Evolutionary conservation across 2,888 invertebrate species (phyloP).

Genomic region (Sericinus montela): DNA sequence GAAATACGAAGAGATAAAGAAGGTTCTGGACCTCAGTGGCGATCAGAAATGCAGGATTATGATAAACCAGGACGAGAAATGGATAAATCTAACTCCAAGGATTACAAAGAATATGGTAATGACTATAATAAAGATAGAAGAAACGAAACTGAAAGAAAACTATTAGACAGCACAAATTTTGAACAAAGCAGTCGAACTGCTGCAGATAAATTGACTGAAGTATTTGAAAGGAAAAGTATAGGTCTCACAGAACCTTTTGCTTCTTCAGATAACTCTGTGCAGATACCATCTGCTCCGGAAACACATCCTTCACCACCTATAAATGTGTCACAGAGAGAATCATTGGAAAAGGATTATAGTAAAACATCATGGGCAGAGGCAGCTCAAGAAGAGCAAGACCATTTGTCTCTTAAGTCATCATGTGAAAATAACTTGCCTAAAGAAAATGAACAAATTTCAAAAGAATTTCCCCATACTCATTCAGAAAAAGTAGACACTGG

Average conservation of each 20-base stretch:
- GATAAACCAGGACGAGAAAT: slow-evolving; percentile 62
- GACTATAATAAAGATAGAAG: slow-evolving; percentile 73
- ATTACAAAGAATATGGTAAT: slow-evolving; percentile 69
- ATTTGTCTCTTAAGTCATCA: slow-evolving; percentile 33
- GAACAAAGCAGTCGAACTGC: slow-evolving; percentile 64
- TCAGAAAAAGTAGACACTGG: slow-evolving; percentile 37
- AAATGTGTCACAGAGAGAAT: slow-evolving; percentile 62
- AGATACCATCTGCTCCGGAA: slow-evolving; percentile 55
- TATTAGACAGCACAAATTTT: slow-evolving; percentile 43
- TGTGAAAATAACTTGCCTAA: slow-evolving; percentile 42
- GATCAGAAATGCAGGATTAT: slow-evolving; percentile 74
- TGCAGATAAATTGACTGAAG: slow-evolving; percentile 70
- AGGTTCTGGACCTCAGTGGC: slow-evolving; percentile 65
- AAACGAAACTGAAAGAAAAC: slow-evolving; percentile 69
- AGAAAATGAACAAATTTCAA: slow-evolving; percentile 36
- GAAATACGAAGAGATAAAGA: slow-evolving; percentile 69
- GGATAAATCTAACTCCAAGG: slow-evolving; percentile 70
- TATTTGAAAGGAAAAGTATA: slow-evolving; percentile 71
- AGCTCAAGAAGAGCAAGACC: slow-evolving; percentile 57
- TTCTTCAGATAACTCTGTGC: slow-evolving; percentile 36
- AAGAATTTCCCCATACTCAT: slow-evolving; percentile 30
- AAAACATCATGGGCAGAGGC: slow-evolving; percentile 73
- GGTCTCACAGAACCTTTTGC: slow-evolving; percentile 56
- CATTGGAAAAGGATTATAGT: slow-evolving; percentile 63
- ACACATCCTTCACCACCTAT: slow-evolving; percentile 67